Evolutionary conservation across 1,140 invertebrate species (phyloP).

Genomic region (Eubasilissa regina): DNA sequence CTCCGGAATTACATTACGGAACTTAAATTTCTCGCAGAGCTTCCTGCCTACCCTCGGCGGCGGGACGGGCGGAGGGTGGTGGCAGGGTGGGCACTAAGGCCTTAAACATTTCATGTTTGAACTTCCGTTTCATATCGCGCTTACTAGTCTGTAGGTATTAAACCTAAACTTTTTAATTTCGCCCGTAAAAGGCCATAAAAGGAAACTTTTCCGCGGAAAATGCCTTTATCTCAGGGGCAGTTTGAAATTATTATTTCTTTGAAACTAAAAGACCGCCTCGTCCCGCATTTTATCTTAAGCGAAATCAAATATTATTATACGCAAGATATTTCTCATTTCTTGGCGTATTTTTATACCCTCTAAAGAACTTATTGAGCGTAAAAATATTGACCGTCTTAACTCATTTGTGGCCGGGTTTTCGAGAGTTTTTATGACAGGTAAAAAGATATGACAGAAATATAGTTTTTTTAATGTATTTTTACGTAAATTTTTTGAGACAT

Average conservation of each 20-base stretch:
- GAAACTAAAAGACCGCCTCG: slow-evolving; percentile 57
- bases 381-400: slow-evolving; percentile 13
- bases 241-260: slow-evolving; percentile 62
- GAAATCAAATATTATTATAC: slow-evolving; percentile 60
- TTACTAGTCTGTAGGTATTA: slow-evolving; percentile 51
- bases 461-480: no score
- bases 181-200: slow-evolving; percentile 58
- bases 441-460: background rate
- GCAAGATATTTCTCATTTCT: slow-evolving; percentile 37
- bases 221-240: slow-evolving; percentile 59
- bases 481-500: background rate
- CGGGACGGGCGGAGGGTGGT: slow-evolving; percentile 42
- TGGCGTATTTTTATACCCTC: slow-evolving; percentile 19
- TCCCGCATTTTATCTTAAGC: slow-evolving; percentile 57
- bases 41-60: background rate
- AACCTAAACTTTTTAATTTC: slow-evolving; percentile 60
- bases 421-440: background rate
- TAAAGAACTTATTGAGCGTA: slow-evolving; percentile 30
- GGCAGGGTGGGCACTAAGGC: slow-evolving; percentile 40
- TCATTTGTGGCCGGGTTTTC: background rate
- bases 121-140: slow-evolving; percentile 58
- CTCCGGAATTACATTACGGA: slow-evolving; percentile 16
- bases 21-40: slow-evolving; percentile 22
- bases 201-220: slow-evolving; percentile 56
- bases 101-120: slow-evolving; percentile 55